Percentiles rank a stretch among this genome's conserved stretches.
Evolutionary conservation across 1,140 invertebrate species (phyloP).

Genomic region (Elysia chlorotica): DNA sequence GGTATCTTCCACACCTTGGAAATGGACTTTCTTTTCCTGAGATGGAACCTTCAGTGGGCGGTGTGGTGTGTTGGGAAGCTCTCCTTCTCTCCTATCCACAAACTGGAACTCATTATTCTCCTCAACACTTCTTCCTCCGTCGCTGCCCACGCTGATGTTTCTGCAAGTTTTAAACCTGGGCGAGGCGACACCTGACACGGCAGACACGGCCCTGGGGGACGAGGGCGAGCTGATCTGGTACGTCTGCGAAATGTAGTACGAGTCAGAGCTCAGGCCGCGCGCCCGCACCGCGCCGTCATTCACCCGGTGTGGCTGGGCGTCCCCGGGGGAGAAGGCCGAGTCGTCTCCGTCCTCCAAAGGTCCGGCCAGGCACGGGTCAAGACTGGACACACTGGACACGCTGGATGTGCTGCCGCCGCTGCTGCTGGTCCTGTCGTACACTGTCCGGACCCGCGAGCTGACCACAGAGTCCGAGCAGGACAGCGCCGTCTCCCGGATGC

Average conservation of each 20-base stretch:
- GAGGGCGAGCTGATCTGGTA: neutral
- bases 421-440: conserved; percentile 3
- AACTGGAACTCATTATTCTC: neutral
- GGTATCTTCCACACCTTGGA: neutral
- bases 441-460: neutral
- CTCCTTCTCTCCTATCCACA: neutral
- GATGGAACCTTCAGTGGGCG: neutral
- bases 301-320: neutral
- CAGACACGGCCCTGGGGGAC: conserved; percentile 1
- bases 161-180: conserved; percentile 10
- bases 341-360: no score
- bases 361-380: no score
- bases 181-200: neutral
- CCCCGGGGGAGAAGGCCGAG: neutral
- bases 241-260: conserved; percentile 16
- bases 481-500: conserved; percentile 1
- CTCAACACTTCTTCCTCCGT: neutral
- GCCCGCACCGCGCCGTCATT: neutral
- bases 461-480: neutral
- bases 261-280: neutral
- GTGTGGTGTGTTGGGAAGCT: no score
- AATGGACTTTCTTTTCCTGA: neutral
- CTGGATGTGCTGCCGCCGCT: neutral
- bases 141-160: neutral
- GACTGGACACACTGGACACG: neutral